phyloP scores from a whole-genome alignment of 92 coral and sea anemone species.

The Epizoanthus stellaris region DNA sequence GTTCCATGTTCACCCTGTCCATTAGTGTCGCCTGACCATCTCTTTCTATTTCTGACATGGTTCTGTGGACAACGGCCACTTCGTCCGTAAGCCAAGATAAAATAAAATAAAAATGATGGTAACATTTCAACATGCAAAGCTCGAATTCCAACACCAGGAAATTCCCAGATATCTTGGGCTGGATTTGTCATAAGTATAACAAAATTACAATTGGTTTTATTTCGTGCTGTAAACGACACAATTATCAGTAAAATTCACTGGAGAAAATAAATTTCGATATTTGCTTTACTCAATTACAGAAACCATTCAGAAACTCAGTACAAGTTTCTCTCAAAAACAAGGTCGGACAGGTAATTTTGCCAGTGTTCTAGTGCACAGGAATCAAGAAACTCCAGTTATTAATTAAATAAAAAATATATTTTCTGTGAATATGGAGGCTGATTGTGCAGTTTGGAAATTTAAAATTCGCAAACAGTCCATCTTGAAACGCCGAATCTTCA shows the following conservation, averaged over 20 bases:
- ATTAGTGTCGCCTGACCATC: no score
- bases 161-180: no score
- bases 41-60: no score
- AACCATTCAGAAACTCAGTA: neutral
- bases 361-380: neutral
- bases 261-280: neutral
- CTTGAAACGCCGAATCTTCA: neutral
- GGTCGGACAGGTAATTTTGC: neutral
- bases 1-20: no score
- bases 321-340: no score
- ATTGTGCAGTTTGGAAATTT: neutral
- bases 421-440: neutral
- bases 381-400: neutral
- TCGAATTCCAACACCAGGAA: no score
- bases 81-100: no score
- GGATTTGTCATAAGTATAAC: neutral
- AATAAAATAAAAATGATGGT: no score
- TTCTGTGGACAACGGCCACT: no score
- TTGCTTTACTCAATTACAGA: neutral
- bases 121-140: no score
- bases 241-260: neutral
- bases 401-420: neutral
- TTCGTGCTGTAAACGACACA: neutral
- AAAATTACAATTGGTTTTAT: neutral
- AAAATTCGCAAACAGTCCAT: neutral